A percentile compares a stretch with the other conserved stretches of the same genome.
phyloP scores from a whole-genome alignment of 1,140 invertebrate species.

The Solenopsis invicta region DNA sequence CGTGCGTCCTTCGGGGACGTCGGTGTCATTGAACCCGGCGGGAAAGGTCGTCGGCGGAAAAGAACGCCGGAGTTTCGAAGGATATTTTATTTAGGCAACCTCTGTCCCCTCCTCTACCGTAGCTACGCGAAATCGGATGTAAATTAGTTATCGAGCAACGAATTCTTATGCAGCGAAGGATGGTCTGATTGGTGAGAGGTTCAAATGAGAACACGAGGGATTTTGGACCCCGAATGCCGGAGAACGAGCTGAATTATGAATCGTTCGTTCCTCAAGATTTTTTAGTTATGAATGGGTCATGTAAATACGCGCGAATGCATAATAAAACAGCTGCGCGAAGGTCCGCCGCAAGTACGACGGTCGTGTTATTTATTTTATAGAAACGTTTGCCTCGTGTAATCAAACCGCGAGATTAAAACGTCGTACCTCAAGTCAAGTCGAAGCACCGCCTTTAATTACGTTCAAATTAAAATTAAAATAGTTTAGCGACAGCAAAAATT shows the following conservation, averaged over 20 bases:
- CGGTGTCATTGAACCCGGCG: slow-evolving; percentile 71
- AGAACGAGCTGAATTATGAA: slow-evolving; percentile 55
- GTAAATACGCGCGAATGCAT: slow-evolving; percentile 60
- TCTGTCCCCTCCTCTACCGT: background rate
- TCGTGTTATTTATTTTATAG: slow-evolving; percentile 58
- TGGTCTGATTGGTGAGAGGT: slow-evolving; percentile 32
- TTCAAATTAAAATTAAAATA: slow-evolving; percentile 45
- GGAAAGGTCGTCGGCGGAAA: slow-evolving; percentile 53
- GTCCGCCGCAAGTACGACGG: slow-evolving; percentile 5
- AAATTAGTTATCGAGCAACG: slow-evolving; percentile 61
- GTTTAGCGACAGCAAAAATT: slow-evolving; percentile 27
- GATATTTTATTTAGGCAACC: slow-evolving; percentile 44
- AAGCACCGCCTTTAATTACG: slow-evolving; percentile 50
- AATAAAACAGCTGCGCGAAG: slow-evolving; percentile 49
- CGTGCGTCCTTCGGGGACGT: slow-evolving; percentile 36
- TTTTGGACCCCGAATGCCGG: slow-evolving; percentile 12
- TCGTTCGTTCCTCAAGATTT: slow-evolving; percentile 51
- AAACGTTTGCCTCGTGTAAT: slow-evolving; percentile 52
- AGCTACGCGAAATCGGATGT: slow-evolving; percentile 32
- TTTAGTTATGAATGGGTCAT: slow-evolving; percentile 59
- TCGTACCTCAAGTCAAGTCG: slow-evolving; percentile 35
- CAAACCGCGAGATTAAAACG: slow-evolving; percentile 60
- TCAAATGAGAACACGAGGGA: slow-evolving; percentile 37
- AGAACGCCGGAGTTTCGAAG: slow-evolving; percentile 3
- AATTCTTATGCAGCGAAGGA: slow-evolving; percentile 25